phyloP scores from a whole-genome alignment of 2,888 invertebrate genomes.

The Dolomedes plantarius region DNA sequence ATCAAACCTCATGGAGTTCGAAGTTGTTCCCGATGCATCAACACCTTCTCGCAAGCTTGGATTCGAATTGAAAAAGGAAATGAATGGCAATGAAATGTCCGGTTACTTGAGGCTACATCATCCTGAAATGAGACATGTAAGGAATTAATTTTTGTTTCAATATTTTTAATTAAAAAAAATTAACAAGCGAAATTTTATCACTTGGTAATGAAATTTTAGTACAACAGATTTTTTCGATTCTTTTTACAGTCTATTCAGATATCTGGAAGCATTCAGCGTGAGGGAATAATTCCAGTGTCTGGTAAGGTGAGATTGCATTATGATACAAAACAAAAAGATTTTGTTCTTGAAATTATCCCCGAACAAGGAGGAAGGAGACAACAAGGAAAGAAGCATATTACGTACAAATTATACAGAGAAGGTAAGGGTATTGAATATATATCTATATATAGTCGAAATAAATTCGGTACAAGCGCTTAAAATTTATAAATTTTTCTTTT shows the following conservation, averaged over 20 bases:
- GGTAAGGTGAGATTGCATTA: slow-evolving; percentile 30
- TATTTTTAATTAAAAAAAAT: too few species aligned
- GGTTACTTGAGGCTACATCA: slow-evolving; percentile 8
- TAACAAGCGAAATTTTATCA: too few species aligned
- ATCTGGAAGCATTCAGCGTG: neutral
- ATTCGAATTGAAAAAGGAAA: slow-evolving; percentile 32
- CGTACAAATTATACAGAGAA: slow-evolving; percentile 33
- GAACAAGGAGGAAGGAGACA: slow-evolving; percentile 15
- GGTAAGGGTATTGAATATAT: too few species aligned
- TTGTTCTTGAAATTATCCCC: slow-evolving; percentile 27
- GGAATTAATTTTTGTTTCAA: neutral
- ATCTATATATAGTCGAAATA: too few species aligned
- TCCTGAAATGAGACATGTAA: slow-evolving; percentile 43
- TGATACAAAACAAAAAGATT: slow-evolving; percentile 11
- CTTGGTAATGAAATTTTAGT: neutral
- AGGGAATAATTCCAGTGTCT: slow-evolving; percentile 2
- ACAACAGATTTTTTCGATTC: neutral
- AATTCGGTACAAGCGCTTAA: too few species aligned
- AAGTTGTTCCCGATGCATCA: slow-evolving; percentile 29
- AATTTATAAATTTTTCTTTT: too few species aligned
- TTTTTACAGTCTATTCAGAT: slow-evolving; percentile 35
- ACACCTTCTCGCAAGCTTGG: slow-evolving; percentile 1
- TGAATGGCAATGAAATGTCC: slow-evolving; percentile 4
- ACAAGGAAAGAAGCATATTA: neutral
- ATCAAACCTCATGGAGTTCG: slow-evolving; percentile 3